Conservation (phyloP, 2,888 invertebrate genomes). For the Seira ritae region DNA sequence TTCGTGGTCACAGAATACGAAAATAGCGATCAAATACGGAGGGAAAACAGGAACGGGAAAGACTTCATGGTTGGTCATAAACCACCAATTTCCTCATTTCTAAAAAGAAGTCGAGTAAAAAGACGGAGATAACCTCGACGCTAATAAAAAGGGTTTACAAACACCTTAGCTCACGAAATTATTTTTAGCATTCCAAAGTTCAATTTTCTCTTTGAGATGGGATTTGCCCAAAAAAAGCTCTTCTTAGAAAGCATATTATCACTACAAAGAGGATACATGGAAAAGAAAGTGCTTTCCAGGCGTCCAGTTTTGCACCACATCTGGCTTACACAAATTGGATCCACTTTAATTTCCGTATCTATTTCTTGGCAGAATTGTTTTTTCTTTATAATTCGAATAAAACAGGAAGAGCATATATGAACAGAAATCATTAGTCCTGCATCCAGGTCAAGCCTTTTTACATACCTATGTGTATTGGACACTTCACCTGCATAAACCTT, state of each 20-base stretch:
- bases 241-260: conserved; percentile 9
- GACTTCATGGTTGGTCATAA: conserved; percentile 20
- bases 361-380: not conserved
- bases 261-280: not conserved
- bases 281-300: not conserved
- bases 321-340: conserved; percentile 50
- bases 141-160: conserved; percentile 33
- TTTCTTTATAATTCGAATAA: not conserved
- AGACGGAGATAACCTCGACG: not conserved
- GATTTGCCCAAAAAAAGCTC: no score
- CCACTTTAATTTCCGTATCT: conserved; percentile 47
- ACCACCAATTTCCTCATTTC: conserved; percentile 40
- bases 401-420: no score
- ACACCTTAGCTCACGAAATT: not conserved
- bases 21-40: no score
- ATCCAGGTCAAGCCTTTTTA: no score
- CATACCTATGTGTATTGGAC: no score
- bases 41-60: no score
- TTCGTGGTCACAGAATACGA: no score
- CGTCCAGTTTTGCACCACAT: conserved; percentile 25
- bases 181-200: not conserved
- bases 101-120: conserved; percentile 16
- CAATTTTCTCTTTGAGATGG: not conserved
- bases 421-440: no score
- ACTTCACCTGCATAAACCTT: no score